Evolutionary conservation across 1,140 invertebrate genomes (phyloP), one percentile per base, ranked within the genome.

Genomic region (Acromyrmex echinatior): DNA sequence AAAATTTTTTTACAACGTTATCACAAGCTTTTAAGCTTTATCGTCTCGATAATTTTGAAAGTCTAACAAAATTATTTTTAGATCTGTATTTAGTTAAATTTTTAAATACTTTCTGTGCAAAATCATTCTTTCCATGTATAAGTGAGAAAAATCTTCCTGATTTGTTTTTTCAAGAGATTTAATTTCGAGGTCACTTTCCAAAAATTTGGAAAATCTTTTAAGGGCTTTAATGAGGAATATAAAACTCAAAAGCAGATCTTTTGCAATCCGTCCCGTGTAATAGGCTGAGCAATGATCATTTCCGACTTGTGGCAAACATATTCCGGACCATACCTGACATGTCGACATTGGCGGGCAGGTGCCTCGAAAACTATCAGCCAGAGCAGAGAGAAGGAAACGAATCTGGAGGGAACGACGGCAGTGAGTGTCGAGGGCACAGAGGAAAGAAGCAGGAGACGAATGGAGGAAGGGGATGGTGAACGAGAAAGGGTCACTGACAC

Each of bases 401-500:
- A 82, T 18, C 60, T 35, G 79, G 65, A 80, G 65, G n/a, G 62
- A 81, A 62, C 28, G 76, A 31, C 14, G 60, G 85, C 63, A 21
- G 28, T 39, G 65, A 60, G 81, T 53, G 76, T 71, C 49, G 53
- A 86, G 35, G 84, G 49, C 62, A 51, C 25, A 39, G 31, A 35
- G 56, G 53, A 87, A 51, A 86, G 66, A 84, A 87, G 70, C 63
- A 70, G 25, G 51, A 70, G 53, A 53, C 28, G 77, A 70, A 51
- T 51, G 87, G 56, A 80, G 45, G 56, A 60, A 45, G 60, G 71
- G 70, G 70, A 49, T 49, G 56, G 66, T 56, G 39, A 35, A 80
- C 82, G 86, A 71, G 88, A 77, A 85, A 68, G 88, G 88, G 88
- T 90, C 88, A 90, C 82, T 90, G 88, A 90, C 88, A 90, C 88